Evolutionary conservation across 1,140 invertebrate species (phyloP).

Genomic region (Trachelipus rathkii): DNA sequence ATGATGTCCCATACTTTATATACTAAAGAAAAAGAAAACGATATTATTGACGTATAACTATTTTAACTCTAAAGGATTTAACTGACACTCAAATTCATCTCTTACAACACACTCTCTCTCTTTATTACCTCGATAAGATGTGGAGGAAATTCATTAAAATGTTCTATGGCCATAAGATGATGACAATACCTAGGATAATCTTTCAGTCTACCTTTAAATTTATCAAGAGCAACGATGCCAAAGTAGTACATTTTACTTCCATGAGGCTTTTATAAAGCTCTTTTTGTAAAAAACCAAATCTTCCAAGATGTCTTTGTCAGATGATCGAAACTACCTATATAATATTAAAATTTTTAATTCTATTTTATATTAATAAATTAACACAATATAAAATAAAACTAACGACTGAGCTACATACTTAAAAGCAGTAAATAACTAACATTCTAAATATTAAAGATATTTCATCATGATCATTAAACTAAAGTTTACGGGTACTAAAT

Average conservation of each 20-base stretch:
- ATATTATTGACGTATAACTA: slow-evolving; percentile 7
- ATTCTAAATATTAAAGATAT: too few relatives aligned
- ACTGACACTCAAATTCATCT: slow-evolving; percentile 22
- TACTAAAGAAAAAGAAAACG: slow-evolving; percentile 56
- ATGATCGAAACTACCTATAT: too few relatives aligned
- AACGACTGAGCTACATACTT: too few relatives aligned
- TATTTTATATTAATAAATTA: too few relatives aligned
- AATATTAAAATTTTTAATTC: too few relatives aligned
- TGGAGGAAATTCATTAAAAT: slow-evolving; percentile 86
- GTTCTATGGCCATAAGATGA: slow-evolving; percentile 80
- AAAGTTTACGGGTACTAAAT: too few relatives aligned
- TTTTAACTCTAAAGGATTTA: neutral
- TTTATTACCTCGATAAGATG: slow-evolving; percentile 80
- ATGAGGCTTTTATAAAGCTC: slow-evolving; percentile 82
- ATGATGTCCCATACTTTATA: slow-evolving; percentile 81
- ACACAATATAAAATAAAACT: too few relatives aligned
- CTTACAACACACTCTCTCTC: slow-evolving; percentile 29
- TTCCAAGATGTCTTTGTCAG: too few relatives aligned
- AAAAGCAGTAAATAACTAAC: too few relatives aligned
- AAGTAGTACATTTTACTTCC: slow-evolving; percentile 95
- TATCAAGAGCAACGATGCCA: slow-evolving; percentile 89
- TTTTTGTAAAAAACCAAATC: too few relatives aligned
- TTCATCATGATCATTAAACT: too few relatives aligned
- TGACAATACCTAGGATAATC: slow-evolving; percentile 96
- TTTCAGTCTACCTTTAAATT: slow-evolving; percentile 88